Conservation (phyloP, 2,797 vertebrate genomes). For the Poliocrania exsul region DNA sequence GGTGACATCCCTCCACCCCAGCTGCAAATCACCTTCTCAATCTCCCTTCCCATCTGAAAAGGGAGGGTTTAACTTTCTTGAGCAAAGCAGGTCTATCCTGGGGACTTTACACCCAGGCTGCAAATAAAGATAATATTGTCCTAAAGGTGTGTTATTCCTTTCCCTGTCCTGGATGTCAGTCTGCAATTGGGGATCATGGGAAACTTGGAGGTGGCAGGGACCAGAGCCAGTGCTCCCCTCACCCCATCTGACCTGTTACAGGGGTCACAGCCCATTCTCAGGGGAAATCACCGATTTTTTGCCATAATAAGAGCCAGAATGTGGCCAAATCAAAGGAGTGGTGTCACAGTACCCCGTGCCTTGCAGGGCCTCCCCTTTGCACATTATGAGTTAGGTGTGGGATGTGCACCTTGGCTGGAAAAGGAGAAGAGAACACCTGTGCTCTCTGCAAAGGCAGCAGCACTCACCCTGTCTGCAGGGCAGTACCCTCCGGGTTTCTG, state of each 20-base stretch:
- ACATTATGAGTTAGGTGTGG: fast-evolving
- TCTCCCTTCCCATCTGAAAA: not conserved
- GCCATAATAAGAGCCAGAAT: not conserved
- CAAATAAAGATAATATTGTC: not conserved
- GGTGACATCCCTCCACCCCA: not conserved
- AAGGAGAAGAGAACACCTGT: not conserved
- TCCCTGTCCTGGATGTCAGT: not conserved
- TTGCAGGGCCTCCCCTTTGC: not conserved
- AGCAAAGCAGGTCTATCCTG: fast-evolving
- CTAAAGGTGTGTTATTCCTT: not conserved
- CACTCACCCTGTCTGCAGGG: not conserved
- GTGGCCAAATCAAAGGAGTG: fast-evolving
- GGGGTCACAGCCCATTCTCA: not conserved
- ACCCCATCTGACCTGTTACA: too few species aligned
- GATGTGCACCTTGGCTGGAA: not conserved
- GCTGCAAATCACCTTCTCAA: fast-evolving
- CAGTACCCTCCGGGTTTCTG: fast-evolving
- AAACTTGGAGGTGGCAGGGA: not conserved
- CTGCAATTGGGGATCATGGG: not conserved
- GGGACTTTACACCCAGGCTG: not conserved
- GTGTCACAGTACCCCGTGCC: fast-evolving
- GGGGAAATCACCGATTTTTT: not conserved
- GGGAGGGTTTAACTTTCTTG: not conserved
- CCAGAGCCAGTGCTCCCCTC: not conserved
- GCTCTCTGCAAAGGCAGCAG: not conserved